Evolutionary conservation across 2,113 vertebrate species (phyloP).

Genomic region (Athene cunicularia): DNA sequence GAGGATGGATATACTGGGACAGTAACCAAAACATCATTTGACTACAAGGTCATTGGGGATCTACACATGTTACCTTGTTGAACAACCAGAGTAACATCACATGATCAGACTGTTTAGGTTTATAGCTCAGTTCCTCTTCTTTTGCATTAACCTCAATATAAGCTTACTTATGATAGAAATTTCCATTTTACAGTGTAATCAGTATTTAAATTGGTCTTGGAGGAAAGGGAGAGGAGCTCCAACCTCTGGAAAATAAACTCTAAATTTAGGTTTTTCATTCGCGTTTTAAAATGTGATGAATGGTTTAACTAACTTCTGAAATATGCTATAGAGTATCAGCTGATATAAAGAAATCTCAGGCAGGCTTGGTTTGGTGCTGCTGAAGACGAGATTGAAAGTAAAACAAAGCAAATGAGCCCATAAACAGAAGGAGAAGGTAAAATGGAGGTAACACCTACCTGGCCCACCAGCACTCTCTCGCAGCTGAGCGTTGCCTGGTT

Average conservation of each 20-base stretch:
- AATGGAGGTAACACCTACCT: neutral
- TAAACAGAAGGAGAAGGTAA: neutral
- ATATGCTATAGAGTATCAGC: neutral
- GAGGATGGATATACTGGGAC: neutral
- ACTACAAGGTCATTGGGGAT: neutral
- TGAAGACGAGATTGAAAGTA: neutral
- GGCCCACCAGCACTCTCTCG: constrained; percentile 23
- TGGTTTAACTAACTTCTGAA: neutral
- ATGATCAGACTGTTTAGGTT: neutral
- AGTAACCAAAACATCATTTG: neutral
- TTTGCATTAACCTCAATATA: neutral
- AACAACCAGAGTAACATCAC: neutral
- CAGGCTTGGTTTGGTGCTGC: neutral
- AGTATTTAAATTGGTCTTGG: neutral
- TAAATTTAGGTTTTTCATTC: neutral
- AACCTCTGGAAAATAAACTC: neutral
- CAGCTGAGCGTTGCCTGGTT: constrained; percentile 43
- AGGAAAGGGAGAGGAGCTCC: neutral
- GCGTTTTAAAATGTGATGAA: neutral
- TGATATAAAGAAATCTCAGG: neutral
- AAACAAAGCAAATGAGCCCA: neutral
- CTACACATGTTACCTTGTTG: accelerated
- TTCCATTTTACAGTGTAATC: neutral
- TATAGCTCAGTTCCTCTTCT: neutral
- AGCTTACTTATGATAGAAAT: neutral